Conservation (phyloP, 2,113 vertebrate species). For the Otis tarda region DNA sequence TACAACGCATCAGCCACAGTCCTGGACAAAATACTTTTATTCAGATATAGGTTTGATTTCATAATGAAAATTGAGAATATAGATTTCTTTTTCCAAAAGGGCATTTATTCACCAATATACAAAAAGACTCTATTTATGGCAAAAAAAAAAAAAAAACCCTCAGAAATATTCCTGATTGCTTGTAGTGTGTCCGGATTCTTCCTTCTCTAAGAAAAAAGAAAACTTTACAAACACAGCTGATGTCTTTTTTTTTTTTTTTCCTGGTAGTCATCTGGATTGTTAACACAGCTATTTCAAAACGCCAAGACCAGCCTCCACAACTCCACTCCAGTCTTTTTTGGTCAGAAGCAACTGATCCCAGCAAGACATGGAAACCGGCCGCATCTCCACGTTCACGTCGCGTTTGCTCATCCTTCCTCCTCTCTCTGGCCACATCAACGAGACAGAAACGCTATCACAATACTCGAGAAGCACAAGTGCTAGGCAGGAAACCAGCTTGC, state of each 20-base stretch:
- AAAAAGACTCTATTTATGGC: constrained; percentile 34
- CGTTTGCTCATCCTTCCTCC: not conserved
- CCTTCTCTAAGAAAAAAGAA: not conserved
- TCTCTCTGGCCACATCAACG: not conserved
- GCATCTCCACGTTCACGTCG: fast-evolving
- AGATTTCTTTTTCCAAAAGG: not conserved
- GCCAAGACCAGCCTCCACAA: not conserved
- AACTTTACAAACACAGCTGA: not conserved
- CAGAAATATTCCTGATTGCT: not conserved
- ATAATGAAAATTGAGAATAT: constrained; percentile 18
- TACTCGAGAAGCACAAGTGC: not conserved
- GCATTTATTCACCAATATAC: constrained; percentile 15
- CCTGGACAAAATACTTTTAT: constrained; percentile 43
- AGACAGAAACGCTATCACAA: not conserved
- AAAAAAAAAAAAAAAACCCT: not conserved
- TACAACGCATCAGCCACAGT: not conserved
- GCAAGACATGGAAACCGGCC: not conserved
- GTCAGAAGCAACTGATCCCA: not conserved
- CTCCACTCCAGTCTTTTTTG: not conserved
- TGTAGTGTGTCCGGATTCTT: not conserved
- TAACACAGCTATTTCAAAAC: not conserved
- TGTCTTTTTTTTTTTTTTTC: not conserved
- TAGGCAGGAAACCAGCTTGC: not conserved
- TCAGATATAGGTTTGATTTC: constrained; percentile 18
- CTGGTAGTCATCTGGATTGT: not conserved